Base-by-base conservation (phyloP, 2,113 vertebrate species). In the Myrmophylax atrothorax region DNA sequence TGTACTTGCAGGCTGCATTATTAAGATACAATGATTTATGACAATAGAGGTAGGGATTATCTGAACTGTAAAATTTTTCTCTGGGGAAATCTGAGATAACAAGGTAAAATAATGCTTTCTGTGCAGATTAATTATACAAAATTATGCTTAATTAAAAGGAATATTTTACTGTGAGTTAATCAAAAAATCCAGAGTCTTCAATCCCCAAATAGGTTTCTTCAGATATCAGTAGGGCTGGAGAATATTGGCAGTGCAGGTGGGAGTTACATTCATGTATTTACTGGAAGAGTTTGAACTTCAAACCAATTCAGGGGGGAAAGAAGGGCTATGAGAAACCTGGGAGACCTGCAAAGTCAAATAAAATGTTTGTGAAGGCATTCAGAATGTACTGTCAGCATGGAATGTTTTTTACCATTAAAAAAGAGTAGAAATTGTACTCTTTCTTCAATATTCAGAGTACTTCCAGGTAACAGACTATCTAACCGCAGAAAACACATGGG, bases 131-230 rank as follows among this genome's bases (percentile, higher is more conserved):
- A 92, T 97, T 85, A 60, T 63, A 69, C 28, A 37, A 88, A 96
- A 92, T 87, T 74, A 80, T 81, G 53, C 59, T 94, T 94, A 95
- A 95, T 94, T 96, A 73, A 85, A 90, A 74, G 8, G 47, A 83
- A 63, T 82, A 38, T 74, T 86, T 91, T 81, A 40, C 37, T 84
- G 33, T 31, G 66, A 6, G 26, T 64, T 90, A 76, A 88, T 90
- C 6, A 86, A 84, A 92, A 81, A 62, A 78, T 55, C 33, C 47
- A 68, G 60, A 58, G 14, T 42, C 68, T 78, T 87, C 73, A 79
- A n/a, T n/a, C 31, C 83, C 47, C 19, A 52, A n/a, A 9, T n/a
- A 73, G 60, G 25, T 55, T 59, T 70, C 82, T 67, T 58, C 33
- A 85, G n/a, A 22, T 66, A 80, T 52, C 55, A 49, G 35, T 23